These are phyloP conservation scores for Procavia capensis DNA, from an alignment of 2,113 vertebrate species.

Conservation along the genomic window DNA sequence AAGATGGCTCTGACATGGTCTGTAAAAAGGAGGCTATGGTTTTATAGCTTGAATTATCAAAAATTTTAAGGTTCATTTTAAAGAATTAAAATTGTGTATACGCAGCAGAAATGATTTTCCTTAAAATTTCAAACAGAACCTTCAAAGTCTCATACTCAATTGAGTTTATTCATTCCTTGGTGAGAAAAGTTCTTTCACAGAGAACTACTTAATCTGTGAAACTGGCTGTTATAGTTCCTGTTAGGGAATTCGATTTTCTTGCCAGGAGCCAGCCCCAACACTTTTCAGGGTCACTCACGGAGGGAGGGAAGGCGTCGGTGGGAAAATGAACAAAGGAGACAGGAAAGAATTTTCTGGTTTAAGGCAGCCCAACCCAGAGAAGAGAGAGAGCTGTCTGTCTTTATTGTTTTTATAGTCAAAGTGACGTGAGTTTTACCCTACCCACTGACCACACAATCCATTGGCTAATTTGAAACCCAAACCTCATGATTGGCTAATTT, in stretches of 20 bases:
- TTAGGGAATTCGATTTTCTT: slow-evolving; percentile 34
- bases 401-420: no score
- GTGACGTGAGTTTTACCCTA: no score
- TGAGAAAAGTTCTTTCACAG: slow-evolving; percentile 39
- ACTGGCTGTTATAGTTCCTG: not conserved
- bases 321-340: no score
- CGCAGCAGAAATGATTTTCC: slow-evolving; percentile 53
- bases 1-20: not conserved
- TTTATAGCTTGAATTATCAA: slow-evolving; percentile 48
- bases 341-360: no score
- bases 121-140: slow-evolving; percentile 60
- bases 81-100: slow-evolving; percentile 59
- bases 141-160: slow-evolving; percentile 6
- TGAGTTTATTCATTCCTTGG: slow-evolving; percentile 42
- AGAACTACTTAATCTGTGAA: slow-evolving; percentile 52
- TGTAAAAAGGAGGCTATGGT: not conserved
- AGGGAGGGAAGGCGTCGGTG: no score
- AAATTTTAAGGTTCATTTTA: slow-evolving; percentile 42
- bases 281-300: no score
- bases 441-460: no score
- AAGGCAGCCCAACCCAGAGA: no score
- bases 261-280: no score
- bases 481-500: no score
- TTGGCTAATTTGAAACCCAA: no score
- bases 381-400: no score